These are phyloP conservation scores for Lacerta bilineata DNA, from an alignment of 2,797 vertebrate genomes.

Conservation along the genomic window DNA sequence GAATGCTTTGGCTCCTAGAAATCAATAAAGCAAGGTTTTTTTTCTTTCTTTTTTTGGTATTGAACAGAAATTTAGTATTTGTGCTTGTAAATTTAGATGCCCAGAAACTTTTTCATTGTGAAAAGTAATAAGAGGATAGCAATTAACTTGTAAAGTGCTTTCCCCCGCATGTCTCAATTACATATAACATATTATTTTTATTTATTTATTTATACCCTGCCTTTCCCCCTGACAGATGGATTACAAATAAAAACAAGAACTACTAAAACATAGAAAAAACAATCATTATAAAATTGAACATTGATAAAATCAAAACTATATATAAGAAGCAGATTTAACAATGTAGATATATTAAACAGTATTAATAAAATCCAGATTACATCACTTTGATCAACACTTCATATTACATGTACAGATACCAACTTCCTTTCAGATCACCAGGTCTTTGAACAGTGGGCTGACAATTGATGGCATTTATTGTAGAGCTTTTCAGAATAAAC, in stretches of 20 bases:
- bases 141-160: constrained; percentile 15
- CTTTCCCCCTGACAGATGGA: too few relatives aligned
- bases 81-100: constrained; percentile 33
- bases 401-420: not conserved
- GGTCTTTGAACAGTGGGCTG: not conserved
- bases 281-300: too few relatives aligned
- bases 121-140: not conserved
- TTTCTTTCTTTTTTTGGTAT: not conserved
- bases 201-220: too few relatives aligned
- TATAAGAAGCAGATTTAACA: not conserved
- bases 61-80: constrained; percentile 44
- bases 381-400: not conserved
- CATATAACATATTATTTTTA: not conserved
- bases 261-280: too few relatives aligned
- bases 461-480: not conserved
- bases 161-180: not conserved
- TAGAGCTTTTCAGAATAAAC: not conserved
- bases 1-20: constrained; percentile 37
- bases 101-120: constrained; percentile 11
- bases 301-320: too few relatives aligned
- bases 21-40: constrained; percentile 29
- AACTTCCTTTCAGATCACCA: not conserved
- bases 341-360: not conserved
- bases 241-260: too few relatives aligned
- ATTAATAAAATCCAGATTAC: constrained; percentile 4